Conservation (phyloP, 2,113 vertebrate species). For the Hippocampus barbouri region DNA sequence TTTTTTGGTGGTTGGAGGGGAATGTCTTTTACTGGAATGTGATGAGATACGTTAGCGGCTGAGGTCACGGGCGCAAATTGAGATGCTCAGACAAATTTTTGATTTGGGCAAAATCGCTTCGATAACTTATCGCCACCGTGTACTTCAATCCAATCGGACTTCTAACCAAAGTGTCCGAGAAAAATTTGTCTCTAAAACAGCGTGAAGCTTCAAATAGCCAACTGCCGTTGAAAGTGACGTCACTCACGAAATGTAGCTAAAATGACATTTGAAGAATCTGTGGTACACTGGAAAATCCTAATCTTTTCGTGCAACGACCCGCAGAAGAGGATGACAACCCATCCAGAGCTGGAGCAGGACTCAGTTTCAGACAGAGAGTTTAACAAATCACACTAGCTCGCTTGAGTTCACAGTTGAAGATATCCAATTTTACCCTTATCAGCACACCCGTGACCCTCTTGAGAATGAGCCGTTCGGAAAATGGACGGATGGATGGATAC, state of each 20-base stretch:
- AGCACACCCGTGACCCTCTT: too few relatives aligned
- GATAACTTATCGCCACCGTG: slow-evolving; percentile 13
- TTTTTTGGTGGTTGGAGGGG: slow-evolving; percentile 27
- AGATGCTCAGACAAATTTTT: slow-evolving; percentile 6
- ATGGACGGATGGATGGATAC: too few relatives aligned
- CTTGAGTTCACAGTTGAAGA: too few relatives aligned
- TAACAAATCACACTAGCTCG: too few relatives aligned
- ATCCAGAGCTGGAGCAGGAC: too few relatives aligned
- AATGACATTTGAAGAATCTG: too few relatives aligned
- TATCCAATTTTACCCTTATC: too few relatives aligned
- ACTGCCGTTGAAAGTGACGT: background rate
- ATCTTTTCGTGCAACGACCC: too few relatives aligned
- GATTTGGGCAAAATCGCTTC: background rate
- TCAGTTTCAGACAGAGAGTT: too few relatives aligned
- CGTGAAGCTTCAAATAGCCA: background rate
- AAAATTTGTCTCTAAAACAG: background rate
- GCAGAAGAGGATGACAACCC: too few relatives aligned
- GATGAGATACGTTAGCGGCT: slow-evolving; percentile 63
- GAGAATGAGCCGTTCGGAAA: too few relatives aligned
- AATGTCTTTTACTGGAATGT: slow-evolving; percentile 64
- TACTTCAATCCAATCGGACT: background rate
- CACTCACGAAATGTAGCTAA: background rate
- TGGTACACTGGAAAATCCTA: too few relatives aligned
- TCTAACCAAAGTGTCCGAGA: background rate
- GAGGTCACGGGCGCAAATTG: slow-evolving; percentile 39